Percentiles rank a stretch among this genome's conserved stretches.
These are phyloP conservation scores for Sweltsa coloradensis DNA, from an alignment of 1,140 invertebrate species.

Conservation along the genomic window DNA sequence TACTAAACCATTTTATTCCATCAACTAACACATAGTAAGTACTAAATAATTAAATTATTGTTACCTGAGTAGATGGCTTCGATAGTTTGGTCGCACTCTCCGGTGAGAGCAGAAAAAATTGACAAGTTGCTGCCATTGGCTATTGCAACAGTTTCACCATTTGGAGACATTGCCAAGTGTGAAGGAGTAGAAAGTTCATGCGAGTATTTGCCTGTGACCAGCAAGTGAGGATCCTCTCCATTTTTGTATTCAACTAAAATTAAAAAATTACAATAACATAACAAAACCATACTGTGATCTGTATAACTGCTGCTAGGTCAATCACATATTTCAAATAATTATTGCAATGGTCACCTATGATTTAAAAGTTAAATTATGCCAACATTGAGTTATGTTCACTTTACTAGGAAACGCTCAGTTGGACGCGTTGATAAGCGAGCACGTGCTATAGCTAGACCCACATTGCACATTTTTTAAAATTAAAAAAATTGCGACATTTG, in stretches of 20 bases:
- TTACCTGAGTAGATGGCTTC: slow-evolving; percentile 44
- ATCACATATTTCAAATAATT: no score
- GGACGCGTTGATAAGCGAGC: no score
- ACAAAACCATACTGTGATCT: no score
- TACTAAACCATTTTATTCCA: neutral
- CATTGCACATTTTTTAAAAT: no score
- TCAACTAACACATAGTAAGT: neutral
- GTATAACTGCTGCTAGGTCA: no score
- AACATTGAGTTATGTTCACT: no score
- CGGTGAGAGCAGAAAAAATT: slow-evolving; percentile 56
- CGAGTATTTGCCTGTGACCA: slow-evolving; percentile 44
- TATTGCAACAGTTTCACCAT: slow-evolving; percentile 60
- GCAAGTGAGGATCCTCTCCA: slow-evolving; percentile 61
- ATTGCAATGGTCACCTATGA: no score
- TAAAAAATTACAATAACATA: slow-evolving; percentile 12
- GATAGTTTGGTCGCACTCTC: slow-evolving; percentile 47
- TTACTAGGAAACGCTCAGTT: no score
- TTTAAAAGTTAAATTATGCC: no score
- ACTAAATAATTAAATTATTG: neutral
- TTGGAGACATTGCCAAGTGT: slow-evolving; percentile 54
- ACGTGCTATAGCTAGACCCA: no score
- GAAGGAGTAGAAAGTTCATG: slow-evolving; percentile 32
- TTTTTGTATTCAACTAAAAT: slow-evolving; percentile 61
- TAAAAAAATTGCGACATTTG: no score
- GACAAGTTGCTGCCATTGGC: slow-evolving; percentile 45